Percentiles rank a stretch among this genome's conserved stretches.
These are phyloP conservation scores for Darevskia mixta DNA, from an alignment of 2,797 vertebrate genomes.

Conservation along the genomic window DNA sequence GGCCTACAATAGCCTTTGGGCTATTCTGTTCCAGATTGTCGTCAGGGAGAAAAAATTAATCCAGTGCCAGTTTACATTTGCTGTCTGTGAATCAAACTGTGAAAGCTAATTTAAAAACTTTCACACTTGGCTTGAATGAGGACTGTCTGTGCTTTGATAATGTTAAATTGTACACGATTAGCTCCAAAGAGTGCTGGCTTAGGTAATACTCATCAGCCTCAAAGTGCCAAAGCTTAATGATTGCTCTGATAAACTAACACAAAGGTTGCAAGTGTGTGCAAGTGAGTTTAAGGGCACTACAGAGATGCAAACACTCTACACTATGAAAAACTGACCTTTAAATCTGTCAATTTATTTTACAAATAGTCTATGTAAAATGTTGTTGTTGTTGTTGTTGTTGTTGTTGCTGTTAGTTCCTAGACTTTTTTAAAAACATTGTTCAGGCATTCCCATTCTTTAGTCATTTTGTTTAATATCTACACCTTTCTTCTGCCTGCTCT, in stretches of 20 bases:
- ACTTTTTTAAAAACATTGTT: neutral
- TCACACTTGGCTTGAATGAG: constrained; percentile 83
- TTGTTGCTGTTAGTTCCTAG: no score
- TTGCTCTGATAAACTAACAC: constrained; percentile 53
- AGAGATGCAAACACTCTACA: constrained; percentile 13
- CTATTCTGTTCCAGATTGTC: constrained; percentile 70
- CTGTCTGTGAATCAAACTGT: constrained; percentile 82
- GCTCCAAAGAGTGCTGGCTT: constrained; percentile 60
- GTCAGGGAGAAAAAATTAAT: constrained; percentile 74
- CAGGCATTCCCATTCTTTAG: neutral
- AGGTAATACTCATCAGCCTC: constrained; percentile 62
- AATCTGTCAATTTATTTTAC: constrained; percentile 5
- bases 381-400: no score
- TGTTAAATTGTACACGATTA: constrained; percentile 75
- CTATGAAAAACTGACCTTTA: neutral
- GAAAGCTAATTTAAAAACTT: constrained; percentile 84
- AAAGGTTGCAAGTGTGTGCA: constrained; percentile 34
- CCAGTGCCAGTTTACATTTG: constrained; percentile 80
- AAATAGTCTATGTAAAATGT: neutral
- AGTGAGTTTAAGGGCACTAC: constrained; percentile 17
- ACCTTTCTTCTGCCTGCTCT: neutral
- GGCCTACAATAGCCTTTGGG: constrained; percentile 79
- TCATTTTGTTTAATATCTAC: no score
- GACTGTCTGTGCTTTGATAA: constrained; percentile 76
- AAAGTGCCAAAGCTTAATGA: constrained; percentile 50